Evolutionary conservation across 2,113 vertebrate species (phyloP), one percentile per base, ranked within the genome.

Genomic region (Odontophorus gujanensis): DNA sequence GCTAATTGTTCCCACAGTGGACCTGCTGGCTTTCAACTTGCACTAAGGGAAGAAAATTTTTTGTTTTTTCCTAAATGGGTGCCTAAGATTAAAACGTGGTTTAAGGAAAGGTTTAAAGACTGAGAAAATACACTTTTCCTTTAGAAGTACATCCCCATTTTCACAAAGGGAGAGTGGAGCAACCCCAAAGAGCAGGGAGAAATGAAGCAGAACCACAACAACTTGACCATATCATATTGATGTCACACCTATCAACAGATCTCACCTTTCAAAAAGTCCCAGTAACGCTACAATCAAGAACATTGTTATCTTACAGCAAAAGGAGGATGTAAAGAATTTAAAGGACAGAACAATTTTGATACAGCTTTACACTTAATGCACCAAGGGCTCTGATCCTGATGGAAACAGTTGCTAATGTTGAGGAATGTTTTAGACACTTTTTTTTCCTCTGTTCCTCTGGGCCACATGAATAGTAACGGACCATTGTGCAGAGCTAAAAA

Each of bases 241-340:
- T 17, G 26, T 30, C 51, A 67, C n/a, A 36, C 3, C 11, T 20
- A 25, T 38, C 9, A 30, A 40, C 2, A 6, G 15, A 88, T 48
- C 15, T 62, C 0, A 0, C 5, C 22, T 75, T 24, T 36, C 3
- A 28, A 32, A 53, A 53, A 7, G 30, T 5, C 7, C 13, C 36
- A 75, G n/a, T 17, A 20, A 77, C 11, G 9, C 6, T 53, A 21
- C 18, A 78, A 19, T 61, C 53, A n/a, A 67, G 9, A 89, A n/a
- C 10, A 14, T 53, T 1, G 1, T 7, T 12, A 11, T 84, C 40
- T 71, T 21, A 36, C 17, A 84, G 47, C 22, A 86, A n/a, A 26
- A 79, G 3, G 14, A 66, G 5, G 13, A 42, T 5, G 13, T 8
- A 18, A 82, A 34, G 13, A 20, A 14, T 40, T 61, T 24, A 2